phyloP scores from a whole-genome alignment of 2,888 invertebrate species.

The Chrysomela aeneicollis region DNA sequence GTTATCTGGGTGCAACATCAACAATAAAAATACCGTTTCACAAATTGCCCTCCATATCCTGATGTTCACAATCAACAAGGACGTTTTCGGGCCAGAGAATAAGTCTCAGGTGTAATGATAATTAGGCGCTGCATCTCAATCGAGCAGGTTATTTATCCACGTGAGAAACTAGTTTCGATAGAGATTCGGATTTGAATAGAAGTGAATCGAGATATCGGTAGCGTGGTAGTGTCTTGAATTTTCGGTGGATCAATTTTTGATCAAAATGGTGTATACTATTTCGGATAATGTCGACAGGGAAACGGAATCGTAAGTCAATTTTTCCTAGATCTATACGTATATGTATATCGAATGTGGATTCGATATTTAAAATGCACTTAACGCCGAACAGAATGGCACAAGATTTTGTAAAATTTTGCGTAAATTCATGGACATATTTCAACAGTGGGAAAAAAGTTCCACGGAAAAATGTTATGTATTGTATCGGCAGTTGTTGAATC shows the following conservation, averaged over 20 bases:
- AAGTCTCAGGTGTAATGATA: constrained; percentile 12
- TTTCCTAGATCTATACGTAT: too few relatives aligned
- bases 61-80: constrained; percentile 17
- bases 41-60: constrained; percentile 1
- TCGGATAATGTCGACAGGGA: constrained; percentile 42
- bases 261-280: constrained; percentile 47
- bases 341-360: too few relatives aligned
- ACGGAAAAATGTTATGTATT: too few relatives aligned
- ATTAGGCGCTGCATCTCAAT: constrained; percentile 24
- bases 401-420: too few relatives aligned
- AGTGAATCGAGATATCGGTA: neutral
- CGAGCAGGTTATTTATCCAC: constrained; percentile 14
- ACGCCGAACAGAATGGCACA: too few relatives aligned
- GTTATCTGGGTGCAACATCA: too few relatives aligned
- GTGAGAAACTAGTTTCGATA: constrained; percentile 12
- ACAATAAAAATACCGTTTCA: neutral
- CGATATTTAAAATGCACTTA: too few relatives aligned
- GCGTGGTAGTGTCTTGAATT: neutral
- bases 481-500: too few relatives aligned
- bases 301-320: constrained; percentile 35
- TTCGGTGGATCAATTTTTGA: neutral
- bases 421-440: too few relatives aligned
- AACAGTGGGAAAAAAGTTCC: too few relatives aligned
- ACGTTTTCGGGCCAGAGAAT: constrained; percentile 6
- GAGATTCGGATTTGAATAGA: constrained; percentile 14